Evolutionary conservation across 2,888 invertebrate species (phyloP), one percentile per base, ranked within the genome.

Genomic region (Andrena bucephala): DNA sequence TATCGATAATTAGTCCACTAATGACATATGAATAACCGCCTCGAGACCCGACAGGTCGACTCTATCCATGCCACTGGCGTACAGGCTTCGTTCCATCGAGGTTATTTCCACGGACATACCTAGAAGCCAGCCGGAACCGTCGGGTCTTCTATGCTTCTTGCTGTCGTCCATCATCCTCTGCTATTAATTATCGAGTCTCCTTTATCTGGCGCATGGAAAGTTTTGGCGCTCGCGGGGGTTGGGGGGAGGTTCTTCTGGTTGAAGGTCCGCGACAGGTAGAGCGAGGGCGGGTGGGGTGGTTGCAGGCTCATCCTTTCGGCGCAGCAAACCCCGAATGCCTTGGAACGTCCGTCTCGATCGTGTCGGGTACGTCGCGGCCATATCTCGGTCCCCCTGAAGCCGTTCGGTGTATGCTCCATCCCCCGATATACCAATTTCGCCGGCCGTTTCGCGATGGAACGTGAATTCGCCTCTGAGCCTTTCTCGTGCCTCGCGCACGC

Each of bases 401-500:
- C 50, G 57, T 36, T n/a, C 31, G 13, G 65, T 24, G 78, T 68
- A 66, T 81, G 72, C 69, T 72, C 59, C 79, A 77, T 80, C 87
- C 85, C 77, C 84, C 87, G 85, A 84, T 86, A 82, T 67, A 82
- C 87, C 87, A 81, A 87, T 87, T 87, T 85, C 83, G 62, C 50
- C 80, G 67, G 72, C 86, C 80, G 83, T 77, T 86, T 88, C 70
- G 77, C 86, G 78, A 86, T 83, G 87, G 86, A 87, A 88, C 87
- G 88, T 68, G 86, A 85, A 79, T 85, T 87, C 87, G 85, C 68
- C 73, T 75, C 77, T 1, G 79, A 62, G 66, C 72, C 76, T 77
- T 70, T 77, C 79, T 66, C 70, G 84, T 59, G 75, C 75, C 81
- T 84, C 84, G 20, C 77, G 31, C 80, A 76, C 67, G 69, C 72